Percentiles rank a stretch among this genome's conserved stretches.
Conservation (phyloP, 2,888 invertebrate species). For the Argynnis bischoffii region DNA sequence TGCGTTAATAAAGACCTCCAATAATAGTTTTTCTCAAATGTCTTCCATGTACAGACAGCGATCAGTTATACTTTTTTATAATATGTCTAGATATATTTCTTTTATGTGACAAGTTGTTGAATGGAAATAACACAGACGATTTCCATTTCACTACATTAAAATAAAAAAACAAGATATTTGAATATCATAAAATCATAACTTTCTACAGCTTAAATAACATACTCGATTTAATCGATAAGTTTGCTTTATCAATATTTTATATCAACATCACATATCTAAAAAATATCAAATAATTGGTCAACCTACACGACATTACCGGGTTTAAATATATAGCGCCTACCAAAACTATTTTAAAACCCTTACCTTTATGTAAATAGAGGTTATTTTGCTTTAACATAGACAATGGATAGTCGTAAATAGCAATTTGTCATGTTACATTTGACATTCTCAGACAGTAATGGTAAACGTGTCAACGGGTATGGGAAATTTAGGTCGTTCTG, state of each 20-base stretch:
- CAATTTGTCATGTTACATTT: conserved; percentile 37
- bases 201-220: background rate
- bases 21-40: no score
- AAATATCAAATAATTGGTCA: conserved; percentile 25
- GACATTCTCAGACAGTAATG: conserved; percentile 48
- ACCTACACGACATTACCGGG: conserved; percentile 27
- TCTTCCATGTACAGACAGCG: no score
- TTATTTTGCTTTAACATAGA: conserved; percentile 7
- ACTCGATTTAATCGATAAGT: background rate
- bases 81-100: no score
- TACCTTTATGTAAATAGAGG: conserved; percentile 12
- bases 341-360: conserved; percentile 7
- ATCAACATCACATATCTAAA: conserved; percentile 8
- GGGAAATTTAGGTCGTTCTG: conserved; percentile 44
- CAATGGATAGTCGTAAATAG: conserved; percentile 10
- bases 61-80: no score
- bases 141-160: no score
- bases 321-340: conserved; percentile 23
- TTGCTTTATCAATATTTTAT: background rate
- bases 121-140: no score
- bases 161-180: no score
- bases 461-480: conserved; percentile 48
- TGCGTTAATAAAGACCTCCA: no score
- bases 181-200: no score
- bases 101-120: no score